Conservation (phyloP, 2,113 vertebrate genomes). For the Clarias macrocephalus region DNA sequence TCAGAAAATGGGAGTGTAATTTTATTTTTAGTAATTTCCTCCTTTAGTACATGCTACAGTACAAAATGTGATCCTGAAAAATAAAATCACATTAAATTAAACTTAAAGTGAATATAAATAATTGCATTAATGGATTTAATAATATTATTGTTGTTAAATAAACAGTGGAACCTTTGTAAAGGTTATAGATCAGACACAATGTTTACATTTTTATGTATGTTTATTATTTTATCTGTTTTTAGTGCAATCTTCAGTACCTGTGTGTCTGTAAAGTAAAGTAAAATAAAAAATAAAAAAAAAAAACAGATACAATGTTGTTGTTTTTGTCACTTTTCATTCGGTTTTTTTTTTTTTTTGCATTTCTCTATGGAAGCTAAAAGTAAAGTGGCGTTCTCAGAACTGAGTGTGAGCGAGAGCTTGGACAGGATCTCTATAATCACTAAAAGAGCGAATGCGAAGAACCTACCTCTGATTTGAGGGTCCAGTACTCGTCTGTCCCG, state of each 20-base stretch:
- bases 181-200: not conserved
- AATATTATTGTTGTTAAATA: not conserved
- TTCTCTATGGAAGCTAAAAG: not conserved
- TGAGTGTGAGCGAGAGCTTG: not conserved
- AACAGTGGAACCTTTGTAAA: not conserved
- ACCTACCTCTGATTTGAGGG: constrained; percentile 85
- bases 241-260: too few species aligned
- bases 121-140: not conserved
- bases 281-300: too few species aligned
- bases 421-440: not conserved
- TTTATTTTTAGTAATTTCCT: too few species aligned
- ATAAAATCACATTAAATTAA: not conserved
- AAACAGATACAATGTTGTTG: not conserved
- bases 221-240: too few species aligned
- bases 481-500: constrained; percentile 83
- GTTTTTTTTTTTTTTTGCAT: not conserved
- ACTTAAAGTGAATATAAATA: too few species aligned
- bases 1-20: too few species aligned
- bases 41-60: not conserved
- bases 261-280: too few species aligned
- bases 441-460: not conserved
- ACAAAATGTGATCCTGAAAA: not conserved
- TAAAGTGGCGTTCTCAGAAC: not conserved
- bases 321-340: not conserved
- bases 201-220: too few species aligned